Percentiles rank a stretch among this genome's conserved stretches.
Evolutionary conservation across 2,888 invertebrate genomes (phyloP).

Genomic region (Drosophila stalkeri): DNA sequence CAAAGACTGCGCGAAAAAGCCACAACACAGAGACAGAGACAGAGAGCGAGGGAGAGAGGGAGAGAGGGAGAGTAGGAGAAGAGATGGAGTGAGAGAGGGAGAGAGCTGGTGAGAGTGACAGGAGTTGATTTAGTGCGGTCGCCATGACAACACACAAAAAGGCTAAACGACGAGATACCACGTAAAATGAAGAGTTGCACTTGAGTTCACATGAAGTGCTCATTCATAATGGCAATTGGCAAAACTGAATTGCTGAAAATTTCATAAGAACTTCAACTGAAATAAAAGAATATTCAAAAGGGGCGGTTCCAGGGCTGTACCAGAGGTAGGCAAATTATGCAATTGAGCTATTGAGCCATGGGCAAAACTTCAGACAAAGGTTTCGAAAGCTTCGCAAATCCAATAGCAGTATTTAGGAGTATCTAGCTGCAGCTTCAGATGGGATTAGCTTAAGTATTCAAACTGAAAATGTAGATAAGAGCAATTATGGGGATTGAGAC

Average conservation of each 20-base stretch:
- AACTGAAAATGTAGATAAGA: too few species aligned
- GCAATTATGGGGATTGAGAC: too few species aligned
- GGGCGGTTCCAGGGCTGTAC: too few species aligned
- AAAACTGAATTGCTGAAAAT: background rate
- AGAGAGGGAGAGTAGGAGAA: background rate
- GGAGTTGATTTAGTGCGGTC: constrained; percentile 18
- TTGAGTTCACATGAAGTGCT: background rate
- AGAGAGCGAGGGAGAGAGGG: background rate
- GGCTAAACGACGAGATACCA: background rate
- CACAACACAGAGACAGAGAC: constrained; percentile 8
- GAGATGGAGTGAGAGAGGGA: background rate
- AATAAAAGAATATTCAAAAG: background rate
- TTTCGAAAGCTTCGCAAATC: too few species aligned
- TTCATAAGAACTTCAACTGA: background rate
- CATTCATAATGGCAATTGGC: background rate
- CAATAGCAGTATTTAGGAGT: too few species aligned
- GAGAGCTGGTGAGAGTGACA: too few species aligned
- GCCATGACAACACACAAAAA: constrained; percentile 9
- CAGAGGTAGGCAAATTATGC: too few species aligned
- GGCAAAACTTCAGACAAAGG: too few species aligned
- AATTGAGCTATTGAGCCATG: too few species aligned
- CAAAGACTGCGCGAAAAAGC: constrained; percentile 27
- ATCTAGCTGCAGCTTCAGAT: too few species aligned
- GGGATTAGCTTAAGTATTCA: too few species aligned
- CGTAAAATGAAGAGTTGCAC: background rate